phyloP scores from a whole-genome alignment of 2,888 invertebrate species.

The Nasonia oneida region DNA sequence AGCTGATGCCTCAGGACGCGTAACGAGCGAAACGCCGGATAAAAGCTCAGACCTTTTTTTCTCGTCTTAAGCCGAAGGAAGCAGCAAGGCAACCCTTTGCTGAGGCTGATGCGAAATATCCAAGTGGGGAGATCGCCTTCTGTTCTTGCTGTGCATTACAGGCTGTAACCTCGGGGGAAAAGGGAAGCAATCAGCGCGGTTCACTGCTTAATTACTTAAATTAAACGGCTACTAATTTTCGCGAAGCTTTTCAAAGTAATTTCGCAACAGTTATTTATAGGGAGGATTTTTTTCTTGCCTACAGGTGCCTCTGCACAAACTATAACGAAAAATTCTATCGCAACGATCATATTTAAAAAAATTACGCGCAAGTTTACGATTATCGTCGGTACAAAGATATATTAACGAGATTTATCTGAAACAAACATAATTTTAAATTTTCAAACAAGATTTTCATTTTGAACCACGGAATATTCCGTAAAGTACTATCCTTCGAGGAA shows the following conservation, averaged over 20 bases:
- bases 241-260: constrained; percentile 52
- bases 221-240: constrained; percentile 63
- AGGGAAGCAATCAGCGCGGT: constrained; percentile 61
- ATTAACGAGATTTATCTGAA: neutral
- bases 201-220: constrained; percentile 61
- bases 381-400: neutral
- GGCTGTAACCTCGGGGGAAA: neutral
- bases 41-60: constrained; percentile 34
- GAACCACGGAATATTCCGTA: neutral
- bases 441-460: neutral
- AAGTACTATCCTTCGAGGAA: neutral
- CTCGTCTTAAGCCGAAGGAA: neutral
- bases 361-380: neutral
- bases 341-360: neutral
- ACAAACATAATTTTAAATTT: neutral
- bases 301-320: neutral
- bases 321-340: neutral
- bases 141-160: constrained; percentile 2
- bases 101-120: constrained; percentile 47
- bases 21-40: constrained; percentile 54
- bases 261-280: constrained; percentile 18
- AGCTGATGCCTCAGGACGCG: constrained; percentile 72
- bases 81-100: constrained; percentile 46
- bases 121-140: constrained; percentile 37
- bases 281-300: neutral